Percentiles rank a stretch among this genome's conserved stretches.
phyloP scores from a whole-genome alignment of 30 jellyfish, hydroid and myxozoan species.

The Aurelia coerulea region DNA sequence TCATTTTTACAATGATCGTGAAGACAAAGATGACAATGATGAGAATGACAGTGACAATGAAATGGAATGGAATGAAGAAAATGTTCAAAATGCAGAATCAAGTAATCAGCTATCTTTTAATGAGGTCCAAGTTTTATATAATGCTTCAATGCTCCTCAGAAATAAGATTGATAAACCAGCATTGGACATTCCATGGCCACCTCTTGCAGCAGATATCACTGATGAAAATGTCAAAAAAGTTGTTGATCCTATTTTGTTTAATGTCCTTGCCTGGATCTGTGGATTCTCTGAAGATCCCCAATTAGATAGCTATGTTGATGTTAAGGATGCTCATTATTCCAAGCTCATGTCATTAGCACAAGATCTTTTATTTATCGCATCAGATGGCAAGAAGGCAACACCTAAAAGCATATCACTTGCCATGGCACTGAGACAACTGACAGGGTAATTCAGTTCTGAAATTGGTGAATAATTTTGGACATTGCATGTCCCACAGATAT shows the following conservation, averaged over 20 bases:
- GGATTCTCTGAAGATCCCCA: constrained; percentile 58
- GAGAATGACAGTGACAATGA: background rate
- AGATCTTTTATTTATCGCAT: constrained; percentile 32
- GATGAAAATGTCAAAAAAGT: constrained; percentile 21
- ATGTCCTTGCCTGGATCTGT: constrained; percentile 68
- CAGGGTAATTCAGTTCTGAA: constrained; percentile 31
- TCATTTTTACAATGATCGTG: background rate
- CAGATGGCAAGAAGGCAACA: constrained; percentile 50
- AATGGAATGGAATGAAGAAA: background rate
- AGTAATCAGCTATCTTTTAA: constrained; percentile 5
- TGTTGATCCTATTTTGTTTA: constrained; percentile 35
- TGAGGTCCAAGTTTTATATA: constrained; percentile 5
- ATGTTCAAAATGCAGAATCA: background rate
- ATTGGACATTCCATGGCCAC: constrained; percentile 59
- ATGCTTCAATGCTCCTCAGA: constrained; percentile 30
- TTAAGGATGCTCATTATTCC: background rate
- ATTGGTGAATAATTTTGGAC: constrained; percentile 43
- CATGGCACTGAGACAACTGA: constrained; percentile 59
- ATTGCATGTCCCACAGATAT: constrained; percentile 24
- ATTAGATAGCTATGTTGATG: constrained; percentile 35
- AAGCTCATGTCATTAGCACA: constrained; percentile 40
- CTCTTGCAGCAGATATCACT: constrained; percentile 57
- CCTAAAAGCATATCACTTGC: constrained; percentile 53
- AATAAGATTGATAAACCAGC: constrained; percentile 1
- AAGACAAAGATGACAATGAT: background rate